Evolutionary conservation across 2,797 vertebrate species (phyloP).

Genomic region (Gallinago nigripennis): DNA sequence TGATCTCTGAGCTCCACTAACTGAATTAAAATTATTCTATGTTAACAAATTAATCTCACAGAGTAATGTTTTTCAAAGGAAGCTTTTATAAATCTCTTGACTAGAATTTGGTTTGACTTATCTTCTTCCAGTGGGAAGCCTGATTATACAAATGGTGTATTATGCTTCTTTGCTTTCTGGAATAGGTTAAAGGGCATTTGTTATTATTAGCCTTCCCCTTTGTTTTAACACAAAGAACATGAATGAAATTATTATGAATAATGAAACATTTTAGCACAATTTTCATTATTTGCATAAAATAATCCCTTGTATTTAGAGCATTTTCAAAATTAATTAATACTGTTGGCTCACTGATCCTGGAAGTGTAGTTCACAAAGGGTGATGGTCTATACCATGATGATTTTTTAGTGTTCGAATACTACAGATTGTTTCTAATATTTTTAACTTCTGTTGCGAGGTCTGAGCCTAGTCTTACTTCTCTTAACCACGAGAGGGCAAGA

Average conservation of each 20-base stretch:
- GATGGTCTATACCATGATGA: neutral
- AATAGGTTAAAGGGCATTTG: neutral
- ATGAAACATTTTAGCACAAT: neutral
- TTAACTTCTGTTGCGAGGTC: neutral
- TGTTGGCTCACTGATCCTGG: neutral
- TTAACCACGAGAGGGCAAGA: constrained; percentile 39
- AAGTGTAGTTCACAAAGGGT: neutral
- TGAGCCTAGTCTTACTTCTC: neutral
- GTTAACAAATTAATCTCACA: neutral
- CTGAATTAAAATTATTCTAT: neutral
- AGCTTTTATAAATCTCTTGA: neutral
- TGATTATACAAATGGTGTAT: neutral
- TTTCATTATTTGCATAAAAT: neutral
- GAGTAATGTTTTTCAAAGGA: neutral
- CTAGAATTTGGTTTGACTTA: neutral
- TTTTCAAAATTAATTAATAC: neutral
- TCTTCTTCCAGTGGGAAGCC: neutral
- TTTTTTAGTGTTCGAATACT: neutral
- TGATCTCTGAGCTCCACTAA: neutral
- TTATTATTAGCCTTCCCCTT: neutral
- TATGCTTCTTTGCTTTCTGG: neutral
- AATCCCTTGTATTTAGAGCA: neutral
- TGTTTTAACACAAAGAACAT: neutral
- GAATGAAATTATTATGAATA: neutral
- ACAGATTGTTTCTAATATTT: neutral